Percentiles rank a stretch among this genome's conserved stretches.
Evolutionary conservation across 2,888 invertebrate species (phyloP).

Genomic region (Orchesellides sinensis): DNA sequence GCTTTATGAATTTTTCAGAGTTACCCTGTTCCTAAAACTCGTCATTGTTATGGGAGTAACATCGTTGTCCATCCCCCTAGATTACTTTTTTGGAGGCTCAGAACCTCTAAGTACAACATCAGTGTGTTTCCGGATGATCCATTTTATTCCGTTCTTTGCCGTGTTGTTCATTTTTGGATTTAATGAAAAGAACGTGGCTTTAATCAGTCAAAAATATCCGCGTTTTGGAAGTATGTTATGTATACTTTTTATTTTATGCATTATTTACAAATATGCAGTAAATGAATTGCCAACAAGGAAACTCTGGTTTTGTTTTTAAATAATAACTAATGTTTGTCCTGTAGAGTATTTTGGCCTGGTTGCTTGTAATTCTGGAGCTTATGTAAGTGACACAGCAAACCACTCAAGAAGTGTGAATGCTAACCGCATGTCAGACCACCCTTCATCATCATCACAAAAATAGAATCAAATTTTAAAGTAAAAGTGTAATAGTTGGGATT

Average conservation of each 20-base stretch:
- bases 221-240: constrained; percentile 53
- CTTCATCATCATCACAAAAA: constrained; percentile 31
- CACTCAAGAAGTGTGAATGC: constrained; percentile 32
- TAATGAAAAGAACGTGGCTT: constrained; percentile 61
- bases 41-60: constrained; percentile 67
- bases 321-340: background rate
- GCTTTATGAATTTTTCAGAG: constrained; percentile 35
- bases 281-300: background rate
- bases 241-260: background rate
- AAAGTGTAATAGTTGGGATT: background rate
- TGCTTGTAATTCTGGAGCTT: constrained; percentile 41
- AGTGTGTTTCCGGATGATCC: constrained; percentile 58
- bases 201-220: constrained; percentile 61
- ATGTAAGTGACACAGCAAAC: constrained; percentile 43
- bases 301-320: background rate
- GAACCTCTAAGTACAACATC: constrained; percentile 58
- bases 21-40: constrained; percentile 61
- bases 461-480: background rate
- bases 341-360: constrained; percentile 37
- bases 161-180: constrained; percentile 66
- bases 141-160: constrained; percentile 64
- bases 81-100: constrained; percentile 66
- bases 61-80: constrained; percentile 65
- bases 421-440: constrained; percentile 47
- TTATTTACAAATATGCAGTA: no score